These are phyloP conservation scores for Rotaria socialis DNA, from an alignment of 2,888 invertebrate species.

Conservation along the genomic window DNA sequence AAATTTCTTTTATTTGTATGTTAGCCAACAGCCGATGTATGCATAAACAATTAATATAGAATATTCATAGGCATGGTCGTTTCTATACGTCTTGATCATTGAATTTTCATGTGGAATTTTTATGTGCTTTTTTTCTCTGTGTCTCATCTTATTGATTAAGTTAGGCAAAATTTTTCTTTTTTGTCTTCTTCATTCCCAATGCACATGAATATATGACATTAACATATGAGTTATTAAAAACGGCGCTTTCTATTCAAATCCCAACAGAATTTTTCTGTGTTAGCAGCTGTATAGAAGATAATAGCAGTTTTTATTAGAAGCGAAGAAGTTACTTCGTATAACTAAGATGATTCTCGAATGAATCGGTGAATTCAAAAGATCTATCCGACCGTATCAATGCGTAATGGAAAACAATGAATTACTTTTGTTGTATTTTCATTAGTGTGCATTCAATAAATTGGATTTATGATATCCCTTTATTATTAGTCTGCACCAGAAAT, in stretches of 20 bases:
- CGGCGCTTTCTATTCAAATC: neutral
- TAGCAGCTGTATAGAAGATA: neutral
- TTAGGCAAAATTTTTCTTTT: neutral
- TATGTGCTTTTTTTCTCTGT: neutral
- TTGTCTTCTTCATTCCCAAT: neutral
- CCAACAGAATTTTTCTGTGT: neutral
- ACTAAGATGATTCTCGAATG: too few species aligned
- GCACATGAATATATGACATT: neutral
- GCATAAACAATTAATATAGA: neutral
- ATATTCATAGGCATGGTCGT: neutral
- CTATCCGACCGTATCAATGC: neutral
- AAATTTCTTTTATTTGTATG: too few species aligned
- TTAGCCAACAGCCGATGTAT: neutral
- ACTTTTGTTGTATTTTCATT: neutral
- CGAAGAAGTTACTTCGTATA: too few species aligned
- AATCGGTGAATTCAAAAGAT: neutral
- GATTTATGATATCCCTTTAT: neutral
- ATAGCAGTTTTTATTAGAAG: too few species aligned
- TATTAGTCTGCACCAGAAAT: neutral
- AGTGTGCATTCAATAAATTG: neutral
- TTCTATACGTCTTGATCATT: neutral
- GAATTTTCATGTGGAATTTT: neutral
- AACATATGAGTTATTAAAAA: constrained; percentile 8
- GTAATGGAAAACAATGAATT: neutral
- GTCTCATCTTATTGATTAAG: neutral